Conservation (phyloP, 2,113 vertebrate genomes). For the Pseudopipra pipra region DNA sequence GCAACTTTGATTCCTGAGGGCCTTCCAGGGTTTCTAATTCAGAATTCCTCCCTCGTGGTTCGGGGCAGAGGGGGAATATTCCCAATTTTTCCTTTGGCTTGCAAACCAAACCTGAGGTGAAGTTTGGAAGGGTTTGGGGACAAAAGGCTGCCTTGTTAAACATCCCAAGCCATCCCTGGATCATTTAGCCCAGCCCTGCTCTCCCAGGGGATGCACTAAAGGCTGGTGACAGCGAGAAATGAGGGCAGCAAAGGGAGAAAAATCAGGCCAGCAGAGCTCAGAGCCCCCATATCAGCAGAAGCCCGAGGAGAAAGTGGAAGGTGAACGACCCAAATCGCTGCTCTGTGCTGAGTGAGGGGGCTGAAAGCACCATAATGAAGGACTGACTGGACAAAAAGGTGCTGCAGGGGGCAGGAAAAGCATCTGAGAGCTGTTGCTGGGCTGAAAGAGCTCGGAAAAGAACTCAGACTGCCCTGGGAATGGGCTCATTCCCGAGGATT, state of each 20-base stretch:
- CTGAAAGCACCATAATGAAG: neutral
- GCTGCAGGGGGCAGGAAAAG: neutral
- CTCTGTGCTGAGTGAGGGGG: neutral
- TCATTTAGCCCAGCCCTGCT: neutral
- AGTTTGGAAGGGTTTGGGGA: neutral
- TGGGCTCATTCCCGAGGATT: neutral
- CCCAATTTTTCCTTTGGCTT: neutral
- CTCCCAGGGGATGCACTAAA: neutral
- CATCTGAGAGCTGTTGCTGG: neutral
- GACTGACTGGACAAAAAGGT: neutral
- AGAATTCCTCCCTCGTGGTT: neutral
- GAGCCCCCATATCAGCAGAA: slow-evolving; percentile 40
- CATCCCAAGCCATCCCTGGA: neutral
- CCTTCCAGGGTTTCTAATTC: neutral
- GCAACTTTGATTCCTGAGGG: neutral
- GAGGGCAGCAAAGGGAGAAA: neutral
- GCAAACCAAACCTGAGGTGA: neutral
- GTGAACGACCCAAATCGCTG: neutral
- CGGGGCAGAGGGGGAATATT: accelerated
- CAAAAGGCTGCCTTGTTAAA: neutral
- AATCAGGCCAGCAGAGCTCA: neutral
- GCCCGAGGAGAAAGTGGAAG: neutral
- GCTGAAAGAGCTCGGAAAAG: neutral
- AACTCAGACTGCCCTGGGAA: neutral
- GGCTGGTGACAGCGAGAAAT: neutral